Percentiles rank a stretch among this genome's conserved stretches.
Evolutionary conservation across 2,888 invertebrate genomes (phyloP).

Genomic region (Ophion obscuratus): DNA sequence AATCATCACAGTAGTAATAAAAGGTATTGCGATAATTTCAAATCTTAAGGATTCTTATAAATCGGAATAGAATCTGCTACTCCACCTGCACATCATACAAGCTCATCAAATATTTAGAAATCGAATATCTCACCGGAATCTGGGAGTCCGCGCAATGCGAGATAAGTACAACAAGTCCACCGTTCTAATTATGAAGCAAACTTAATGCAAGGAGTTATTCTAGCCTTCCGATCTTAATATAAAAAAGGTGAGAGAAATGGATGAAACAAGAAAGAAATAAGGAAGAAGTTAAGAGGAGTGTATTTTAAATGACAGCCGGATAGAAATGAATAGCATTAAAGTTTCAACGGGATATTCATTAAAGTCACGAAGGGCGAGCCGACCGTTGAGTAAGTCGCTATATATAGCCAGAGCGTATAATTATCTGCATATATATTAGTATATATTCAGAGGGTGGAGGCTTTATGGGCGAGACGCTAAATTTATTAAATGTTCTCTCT

Average conservation of each 20-base stretch:
- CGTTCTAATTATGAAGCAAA: not conserved
- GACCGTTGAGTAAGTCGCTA: conserved; percentile 60
- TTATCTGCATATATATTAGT: conserved; percentile 18
- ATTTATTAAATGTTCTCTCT: conserved; percentile 41
- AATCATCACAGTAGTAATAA: no score
- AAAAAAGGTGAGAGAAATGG: conserved; percentile 25
- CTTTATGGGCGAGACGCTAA: conserved; percentile 45
- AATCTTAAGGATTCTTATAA: no score
- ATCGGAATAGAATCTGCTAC: no score
- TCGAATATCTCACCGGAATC: not conserved
- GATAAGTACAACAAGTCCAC: not conserved
- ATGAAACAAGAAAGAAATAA: conserved; percentile 35
- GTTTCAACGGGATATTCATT: conserved; percentile 67
- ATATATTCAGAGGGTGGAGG: not conserved
- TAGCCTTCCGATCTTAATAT: conserved; percentile 36
- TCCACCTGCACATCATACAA: no score
- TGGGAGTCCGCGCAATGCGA: not conserved
- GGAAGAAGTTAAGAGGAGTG: conserved; percentile 53
- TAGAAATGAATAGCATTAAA: conserved; percentile 64
- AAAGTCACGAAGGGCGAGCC: conserved; percentile 61
- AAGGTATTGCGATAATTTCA: no score
- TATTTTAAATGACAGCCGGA: conserved; percentile 55
- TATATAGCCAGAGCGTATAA: conserved; percentile 34
- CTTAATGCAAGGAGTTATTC: not conserved
- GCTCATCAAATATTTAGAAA: no score